Evolutionary conservation across 2,113 vertebrate genomes (phyloP).

Genomic region (Phrynosoma platyrhinos): DNA sequence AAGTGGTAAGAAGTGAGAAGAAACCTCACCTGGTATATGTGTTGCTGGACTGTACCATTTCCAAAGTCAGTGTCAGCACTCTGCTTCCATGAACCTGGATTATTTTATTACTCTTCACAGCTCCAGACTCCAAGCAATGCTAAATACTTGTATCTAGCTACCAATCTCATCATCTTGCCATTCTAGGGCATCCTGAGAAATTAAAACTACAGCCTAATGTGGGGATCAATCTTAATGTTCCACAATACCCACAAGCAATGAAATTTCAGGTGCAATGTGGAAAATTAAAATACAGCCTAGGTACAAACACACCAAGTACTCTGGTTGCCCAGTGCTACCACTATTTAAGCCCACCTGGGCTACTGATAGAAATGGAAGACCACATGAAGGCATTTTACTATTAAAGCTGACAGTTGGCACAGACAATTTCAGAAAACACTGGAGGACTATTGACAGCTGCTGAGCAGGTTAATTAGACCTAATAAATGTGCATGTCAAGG

Average conservation of each 20-base stretch:
- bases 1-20: not conserved
- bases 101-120: too few relatives aligned
- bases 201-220: not conserved
- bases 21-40: not conserved
- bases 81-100: too few relatives aligned
- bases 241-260: not conserved
- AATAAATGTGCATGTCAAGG: not conserved
- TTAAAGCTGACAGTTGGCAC: not conserved
- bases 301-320: not conserved
- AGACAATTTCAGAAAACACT: not conserved
- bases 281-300: not conserved
- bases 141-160: not conserved
- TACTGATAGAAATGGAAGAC: not conserved
- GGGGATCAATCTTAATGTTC: not conserved
- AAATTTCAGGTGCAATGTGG: not conserved
- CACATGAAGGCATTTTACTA: not conserved
- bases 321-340: not conserved
- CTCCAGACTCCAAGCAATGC: not conserved
- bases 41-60: not conserved
- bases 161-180: not conserved
- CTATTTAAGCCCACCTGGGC: not conserved
- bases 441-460: not conserved
- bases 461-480: too few relatives aligned
- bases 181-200: not conserved
- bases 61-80: not conserved